Conservation (phyloP, 2,113 vertebrate genomes). For the Psilopogon haemacephalus region DNA sequence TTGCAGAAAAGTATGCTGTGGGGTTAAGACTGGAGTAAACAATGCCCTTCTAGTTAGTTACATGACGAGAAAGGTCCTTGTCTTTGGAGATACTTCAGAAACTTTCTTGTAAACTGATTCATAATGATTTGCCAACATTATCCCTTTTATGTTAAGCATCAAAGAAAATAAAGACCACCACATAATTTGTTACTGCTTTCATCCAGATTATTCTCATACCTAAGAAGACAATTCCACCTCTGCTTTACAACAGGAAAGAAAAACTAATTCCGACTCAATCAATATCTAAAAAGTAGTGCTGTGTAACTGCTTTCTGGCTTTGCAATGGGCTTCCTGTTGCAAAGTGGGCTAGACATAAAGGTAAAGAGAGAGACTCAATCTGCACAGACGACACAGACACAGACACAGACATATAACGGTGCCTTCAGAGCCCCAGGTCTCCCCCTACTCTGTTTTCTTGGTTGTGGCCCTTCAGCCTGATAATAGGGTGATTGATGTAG, state of each 20-base stretch:
- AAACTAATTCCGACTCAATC: background rate
- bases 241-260: background rate
- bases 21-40: background rate
- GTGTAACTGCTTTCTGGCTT: background rate
- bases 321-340: background rate
- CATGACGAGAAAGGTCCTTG: background rate
- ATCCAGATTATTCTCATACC: background rate
- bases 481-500: rapidly evolving
- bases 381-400: background rate
- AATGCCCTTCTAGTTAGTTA: background rate
- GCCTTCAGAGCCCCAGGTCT: background rate
- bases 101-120: background rate
- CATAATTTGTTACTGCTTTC: background rate
- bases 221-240: background rate
- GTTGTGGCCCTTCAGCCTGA: background rate
- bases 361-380: background rate
- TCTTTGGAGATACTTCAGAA: background rate
- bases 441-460: background rate
- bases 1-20: background rate
- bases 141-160: background rate
- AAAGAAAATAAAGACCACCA: background rate
- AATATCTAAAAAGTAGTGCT: background rate
- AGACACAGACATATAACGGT: background rate
- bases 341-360: background rate
- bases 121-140: background rate